Conservation (phyloP, 2,888 invertebrate genomes). For the Oligia fasciuncula region DNA sequence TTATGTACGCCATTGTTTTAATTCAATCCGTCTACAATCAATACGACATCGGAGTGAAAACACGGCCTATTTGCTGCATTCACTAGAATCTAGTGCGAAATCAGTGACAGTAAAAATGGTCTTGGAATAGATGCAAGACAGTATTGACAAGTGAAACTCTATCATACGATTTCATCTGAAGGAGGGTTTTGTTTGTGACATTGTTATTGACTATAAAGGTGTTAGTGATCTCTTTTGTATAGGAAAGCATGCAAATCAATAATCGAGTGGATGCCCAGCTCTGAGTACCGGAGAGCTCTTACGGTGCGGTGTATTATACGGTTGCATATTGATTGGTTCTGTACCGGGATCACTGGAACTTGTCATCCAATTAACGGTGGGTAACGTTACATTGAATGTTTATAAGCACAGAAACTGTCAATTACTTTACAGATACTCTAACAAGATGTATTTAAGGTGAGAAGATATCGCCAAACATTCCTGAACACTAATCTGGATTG, state of each 20-base stretch:
- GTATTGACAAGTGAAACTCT: constrained; percentile 89
- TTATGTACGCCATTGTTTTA: constrained; percentile 85
- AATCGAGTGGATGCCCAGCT: constrained; percentile 82
- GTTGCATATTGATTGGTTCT: constrained; percentile 87
- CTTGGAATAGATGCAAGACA: constrained; percentile 75
- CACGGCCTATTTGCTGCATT: constrained; percentile 78
- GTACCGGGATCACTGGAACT: constrained; percentile 78
- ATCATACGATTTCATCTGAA: constrained; percentile 80
- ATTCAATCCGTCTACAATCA: constrained; percentile 85
- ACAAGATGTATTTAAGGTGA: constrained; percentile 19
- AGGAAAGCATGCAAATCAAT: constrained; percentile 87
- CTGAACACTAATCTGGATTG: constrained; percentile 31
- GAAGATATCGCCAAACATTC: constrained; percentile 41
- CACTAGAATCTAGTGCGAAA: constrained; percentile 72
- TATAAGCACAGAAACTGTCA: constrained; percentile 33
- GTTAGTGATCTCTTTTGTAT: constrained; percentile 82
- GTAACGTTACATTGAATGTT: constrained; percentile 65
- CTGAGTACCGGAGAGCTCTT: constrained; percentile 78
- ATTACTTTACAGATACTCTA: constrained; percentile 43
- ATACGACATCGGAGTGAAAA: constrained; percentile 81
- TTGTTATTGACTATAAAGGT: constrained; percentile 82
- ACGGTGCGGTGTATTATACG: constrained; percentile 82
- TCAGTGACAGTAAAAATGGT: constrained; percentile 74
- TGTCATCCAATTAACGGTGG: constrained; percentile 80
- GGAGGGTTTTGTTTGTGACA: constrained; percentile 80